Base-by-base conservation (phyloP, 92 coral and sea anemone genomes). In the Palythoa grandiflora region DNA sequence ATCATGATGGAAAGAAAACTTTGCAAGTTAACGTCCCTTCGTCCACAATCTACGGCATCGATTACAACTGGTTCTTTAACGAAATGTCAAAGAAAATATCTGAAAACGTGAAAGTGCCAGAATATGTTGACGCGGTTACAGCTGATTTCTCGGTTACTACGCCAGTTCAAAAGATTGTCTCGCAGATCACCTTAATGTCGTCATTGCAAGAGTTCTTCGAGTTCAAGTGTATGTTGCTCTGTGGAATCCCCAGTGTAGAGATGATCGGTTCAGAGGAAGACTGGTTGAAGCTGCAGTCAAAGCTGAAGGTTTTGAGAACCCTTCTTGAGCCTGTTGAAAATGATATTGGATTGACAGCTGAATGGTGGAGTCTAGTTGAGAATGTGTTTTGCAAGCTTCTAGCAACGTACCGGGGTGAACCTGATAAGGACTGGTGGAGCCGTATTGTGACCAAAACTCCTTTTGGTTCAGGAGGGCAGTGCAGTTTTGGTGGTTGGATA, bases 201-300 rank as follows among this genome's bases (percentile, higher is more conserved):
- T 93, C 95, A 1, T 36, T 92, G 1, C 89, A 90, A 73, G 88
- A 81, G 72, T 92, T 50, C 71, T 90, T 92, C 20, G 38, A 40
- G 35, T 92, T 19, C 63, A n/a, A 48, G 2, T 77, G 59, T 1
- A 15, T 50, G 68, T 2, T 47, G 6, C 9, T 1, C 1, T 90
- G 95, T 84, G 95, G 95, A 17, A 93, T 93, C 35, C 95, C 96
- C 2, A 92, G 79, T 19, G 85, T 90, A 7, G 96, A 93, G 61
- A 91, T 93, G 93, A n/a, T 83, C 2, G 94, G 94, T 8, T 77
- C 79, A 13, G 92, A 92, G 53, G 90, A 89, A 19, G 94, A 92
- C 84, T 92, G 94, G 92, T 47, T 38, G 35, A 79, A 55, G 70
- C 61, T 92, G 59, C 60, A 15, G 28, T 61, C 88, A 40, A 89